Conservation (phyloP, 2,113 vertebrate genomes). For the Zosterops japonicus region DNA sequence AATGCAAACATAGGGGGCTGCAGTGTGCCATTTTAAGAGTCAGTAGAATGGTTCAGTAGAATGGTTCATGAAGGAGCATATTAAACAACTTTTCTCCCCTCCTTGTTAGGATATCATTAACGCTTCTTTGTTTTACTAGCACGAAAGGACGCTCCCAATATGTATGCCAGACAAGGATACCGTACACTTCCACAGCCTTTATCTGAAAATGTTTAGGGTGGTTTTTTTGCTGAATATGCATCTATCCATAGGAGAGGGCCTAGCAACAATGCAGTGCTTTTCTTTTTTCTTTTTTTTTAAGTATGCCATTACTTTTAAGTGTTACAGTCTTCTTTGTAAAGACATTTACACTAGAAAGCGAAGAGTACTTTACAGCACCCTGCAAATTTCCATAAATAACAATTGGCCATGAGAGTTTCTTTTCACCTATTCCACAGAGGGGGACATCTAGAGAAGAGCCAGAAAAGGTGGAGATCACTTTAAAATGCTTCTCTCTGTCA, state of each 20-base stretch:
- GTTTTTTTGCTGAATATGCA: background rate
- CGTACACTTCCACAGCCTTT: background rate
- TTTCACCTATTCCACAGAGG: conserved; percentile 52
- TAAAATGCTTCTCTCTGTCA: conserved; percentile 51
- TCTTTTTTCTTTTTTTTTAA: background rate
- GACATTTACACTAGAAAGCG: conserved; percentile 27
- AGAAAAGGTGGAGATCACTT: conserved; percentile 63
- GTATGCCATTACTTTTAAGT: conserved; percentile 7
- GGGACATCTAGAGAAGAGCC: conserved; percentile 39
- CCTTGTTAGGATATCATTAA: background rate
- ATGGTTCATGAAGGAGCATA: background rate
- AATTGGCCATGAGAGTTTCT: conserved; percentile 25
- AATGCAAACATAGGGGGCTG: background rate
- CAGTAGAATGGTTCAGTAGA: background rate
- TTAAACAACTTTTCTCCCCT: background rate
- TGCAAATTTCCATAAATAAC: conserved; percentile 60
- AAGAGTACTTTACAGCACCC: conserved; percentile 44
- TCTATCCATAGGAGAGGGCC: background rate
- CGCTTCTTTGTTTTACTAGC: background rate
- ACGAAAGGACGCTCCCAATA: background rate
- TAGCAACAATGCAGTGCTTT: background rate
- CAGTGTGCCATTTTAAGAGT: background rate
- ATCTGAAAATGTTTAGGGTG: background rate
- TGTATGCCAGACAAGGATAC: background rate
- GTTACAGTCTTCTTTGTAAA: conserved; percentile 20